Evolutionary conservation across 1,140 invertebrate genomes (phyloP).

Genomic region (Ooceraea biroi): DNA sequence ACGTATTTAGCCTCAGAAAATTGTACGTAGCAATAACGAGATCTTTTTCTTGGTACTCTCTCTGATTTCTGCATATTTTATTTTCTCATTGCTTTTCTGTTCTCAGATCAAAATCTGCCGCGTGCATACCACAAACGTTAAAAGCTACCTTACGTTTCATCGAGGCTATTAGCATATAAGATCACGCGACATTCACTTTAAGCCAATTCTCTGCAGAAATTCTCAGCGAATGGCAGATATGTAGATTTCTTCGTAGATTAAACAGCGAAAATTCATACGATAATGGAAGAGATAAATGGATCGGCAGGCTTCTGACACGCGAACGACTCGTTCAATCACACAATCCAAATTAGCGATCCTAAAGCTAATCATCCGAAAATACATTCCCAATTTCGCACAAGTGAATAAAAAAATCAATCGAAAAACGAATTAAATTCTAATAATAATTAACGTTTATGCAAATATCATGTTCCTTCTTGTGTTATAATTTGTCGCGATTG

Average conservation of each 20-base stretch:
- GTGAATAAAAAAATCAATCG: background rate
- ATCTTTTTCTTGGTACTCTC: no score
- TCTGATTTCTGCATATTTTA: no score
- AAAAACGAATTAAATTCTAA: background rate
- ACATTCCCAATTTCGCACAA: slow-evolving; percentile 9
- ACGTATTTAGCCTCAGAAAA: no score
- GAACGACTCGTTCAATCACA: background rate
- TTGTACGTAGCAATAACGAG: no score
- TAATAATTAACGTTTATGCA: background rate
- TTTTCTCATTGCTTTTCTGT: no score
- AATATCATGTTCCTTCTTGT: background rate
- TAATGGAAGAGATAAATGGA: slow-evolving; percentile 49
- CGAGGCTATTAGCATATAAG: slow-evolving; percentile 18
- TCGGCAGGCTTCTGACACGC: slow-evolving; percentile 14
- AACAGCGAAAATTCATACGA: slow-evolving; percentile 16
- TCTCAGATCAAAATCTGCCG: background rate
- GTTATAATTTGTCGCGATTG: slow-evolving; percentile 1
- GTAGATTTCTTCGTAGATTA: slow-evolving; percentile 17
- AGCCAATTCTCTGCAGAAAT: slow-evolving; percentile 48
- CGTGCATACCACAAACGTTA: slow-evolving; percentile 18
- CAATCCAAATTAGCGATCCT: background rate
- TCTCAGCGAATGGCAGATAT: slow-evolving; percentile 9
- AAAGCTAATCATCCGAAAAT: slow-evolving; percentile 13
- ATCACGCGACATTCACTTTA: slow-evolving; percentile 52
- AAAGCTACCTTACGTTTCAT: background rate